Evolutionary conservation across 2,797 vertebrate genomes (phyloP), one percentile per base, ranked within the genome.

Genomic region (Pseudomugil tenellus): DNA sequence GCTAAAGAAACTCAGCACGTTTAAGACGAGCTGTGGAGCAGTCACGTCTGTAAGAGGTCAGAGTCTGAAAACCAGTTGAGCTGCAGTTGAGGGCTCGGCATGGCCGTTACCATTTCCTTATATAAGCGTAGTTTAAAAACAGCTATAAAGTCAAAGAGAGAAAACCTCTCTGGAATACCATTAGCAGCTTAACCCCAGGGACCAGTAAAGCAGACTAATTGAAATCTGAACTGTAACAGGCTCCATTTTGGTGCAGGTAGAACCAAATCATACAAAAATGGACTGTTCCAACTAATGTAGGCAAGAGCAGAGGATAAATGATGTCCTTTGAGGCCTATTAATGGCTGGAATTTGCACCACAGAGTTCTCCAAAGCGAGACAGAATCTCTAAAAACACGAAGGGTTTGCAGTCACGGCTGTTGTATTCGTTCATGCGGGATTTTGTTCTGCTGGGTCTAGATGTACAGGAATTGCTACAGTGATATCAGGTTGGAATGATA

Each of bases 291-390:
- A 55, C 57, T 29, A 32, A 70, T 67, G 39, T 32, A 74, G 68
- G 23, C 67, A 19, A 57, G 58, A 41, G 72, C 37, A 17, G n/a
- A 51, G 68, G 70, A 79, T 68, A 61, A 79, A 77, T 80, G 68
- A 72, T 74, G 70, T 77, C 83, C 81, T 84, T 58, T 41, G 78
- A 84, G 76, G 75, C 53, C 49, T 32, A 48, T 72, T 73, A 72
- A 78, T 51, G 37, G 52, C 55, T 29, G 54, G 25, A 13, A 17
- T 79, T 77, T 63, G 61, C 39, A 58, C 57, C 65, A 19, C 55
- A 16, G 29, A 48, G 51, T 66, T 70, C 54, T 57, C 17, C 35
- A 23, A 48, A 70, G 74, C 16, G 14, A 81, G 70, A 69, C 67
- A 4, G 59, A 65, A 59, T 78, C 49, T 61, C 54, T 67, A 39